Evolutionary conservation across 2,888 invertebrate species (phyloP).

Genomic region (Campoplex capitator): DNA sequence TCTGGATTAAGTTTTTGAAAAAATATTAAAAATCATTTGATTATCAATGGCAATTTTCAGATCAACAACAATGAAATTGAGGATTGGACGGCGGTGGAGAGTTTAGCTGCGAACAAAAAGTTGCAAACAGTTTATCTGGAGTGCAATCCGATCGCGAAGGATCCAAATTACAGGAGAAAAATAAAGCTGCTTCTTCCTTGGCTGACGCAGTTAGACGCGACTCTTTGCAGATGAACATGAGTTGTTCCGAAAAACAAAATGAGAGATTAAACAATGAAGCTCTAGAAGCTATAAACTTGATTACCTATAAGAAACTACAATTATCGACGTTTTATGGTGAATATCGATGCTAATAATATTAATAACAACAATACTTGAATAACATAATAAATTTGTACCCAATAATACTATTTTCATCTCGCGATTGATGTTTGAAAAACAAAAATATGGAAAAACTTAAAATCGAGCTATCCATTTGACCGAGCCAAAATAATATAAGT

Average conservation of each 20-base stretch:
- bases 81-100: constrained; percentile 94
- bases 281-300: constrained; percentile 11
- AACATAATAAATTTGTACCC: constrained; percentile 55
- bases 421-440: not conserved
- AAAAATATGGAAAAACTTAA: constrained; percentile 20
- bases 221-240: constrained; percentile 90
- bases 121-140: constrained; percentile 96
- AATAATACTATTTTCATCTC: constrained; percentile 20
- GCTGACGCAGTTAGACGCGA: constrained; percentile 97
- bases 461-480: constrained; percentile 24
- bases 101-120: constrained; percentile 89
- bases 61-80: constrained; percentile 95
- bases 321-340: constrained; percentile 58
- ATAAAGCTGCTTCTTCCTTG: constrained; percentile 94
- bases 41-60: constrained; percentile 85
- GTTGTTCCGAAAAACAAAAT: not conserved
- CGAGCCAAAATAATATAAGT: constrained; percentile 51
- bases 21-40: not conserved
- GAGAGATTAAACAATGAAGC: constrained; percentile 18
- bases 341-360: constrained; percentile 63
- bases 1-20: too few relatives aligned
- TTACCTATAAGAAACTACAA: constrained; percentile 20
- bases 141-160: constrained; percentile 94
- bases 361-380: constrained; percentile 36
- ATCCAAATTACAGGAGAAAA: constrained; percentile 95